A percentile compares a stretch with the other conserved stretches of the same genome.
phyloP scores from a whole-genome alignment of 2,888 invertebrate genomes.

The Chesias legatella region DNA sequence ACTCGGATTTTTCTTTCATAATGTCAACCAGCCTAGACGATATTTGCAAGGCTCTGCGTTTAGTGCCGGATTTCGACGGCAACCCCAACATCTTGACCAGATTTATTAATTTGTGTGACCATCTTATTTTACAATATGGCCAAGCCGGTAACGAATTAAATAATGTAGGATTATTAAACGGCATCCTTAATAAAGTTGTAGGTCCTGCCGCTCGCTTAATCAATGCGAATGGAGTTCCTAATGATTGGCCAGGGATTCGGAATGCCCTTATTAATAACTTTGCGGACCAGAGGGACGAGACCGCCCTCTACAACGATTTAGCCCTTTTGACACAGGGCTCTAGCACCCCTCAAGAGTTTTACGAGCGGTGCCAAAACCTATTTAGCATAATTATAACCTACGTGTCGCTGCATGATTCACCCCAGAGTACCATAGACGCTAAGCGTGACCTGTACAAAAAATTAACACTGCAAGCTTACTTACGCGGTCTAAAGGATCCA shows the following conservation, averaged over 20 bases:
- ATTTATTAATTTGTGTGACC: constrained; percentile 32
- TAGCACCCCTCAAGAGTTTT: constrained; percentile 28
- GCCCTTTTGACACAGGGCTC: constrained; percentile 23
- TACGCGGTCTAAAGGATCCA: constrained; percentile 27
- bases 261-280: constrained; percentile 29
- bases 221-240: constrained; percentile 30
- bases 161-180: constrained; percentile 21
- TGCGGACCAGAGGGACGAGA: constrained; percentile 29
- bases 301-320: constrained; percentile 27
- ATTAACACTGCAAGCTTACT: constrained; percentile 27
- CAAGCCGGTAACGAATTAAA: constrained; percentile 5
- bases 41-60: too few species aligned
- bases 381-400: constrained; percentile 32
- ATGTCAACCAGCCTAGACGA: too few species aligned
- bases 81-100: constrained; percentile 24
- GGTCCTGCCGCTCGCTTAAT: constrained; percentile 29
- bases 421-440: constrained; percentile 20
- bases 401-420: constrained; percentile 23
- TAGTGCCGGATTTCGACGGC: constrained; percentile 22
- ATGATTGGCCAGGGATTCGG: constrained; percentile 26
- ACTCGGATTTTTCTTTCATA: too few species aligned
- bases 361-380: constrained; percentile 26
- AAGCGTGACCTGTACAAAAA: constrained; percentile 28
- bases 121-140: constrained; percentile 10
- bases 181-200: constrained; percentile 24